A percentile compares a stretch with the other conserved stretches of the same genome.
phyloP scores from a whole-genome alignment of 2,888 invertebrate genomes.

The Drosophila paracracens region DNA sequence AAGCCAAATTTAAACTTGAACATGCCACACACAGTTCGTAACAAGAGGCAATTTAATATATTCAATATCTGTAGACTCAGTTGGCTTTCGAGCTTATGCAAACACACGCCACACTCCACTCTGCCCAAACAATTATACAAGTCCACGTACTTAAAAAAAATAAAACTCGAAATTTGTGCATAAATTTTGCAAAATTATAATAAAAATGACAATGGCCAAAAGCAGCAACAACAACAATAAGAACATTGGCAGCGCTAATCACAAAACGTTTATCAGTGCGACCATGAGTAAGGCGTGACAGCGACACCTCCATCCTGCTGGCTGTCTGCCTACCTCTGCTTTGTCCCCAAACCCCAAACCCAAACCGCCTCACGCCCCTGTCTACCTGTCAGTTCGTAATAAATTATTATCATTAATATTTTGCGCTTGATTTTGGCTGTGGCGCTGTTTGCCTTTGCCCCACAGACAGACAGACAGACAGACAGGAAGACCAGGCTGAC shows the following conservation, averaged over 20 bases:
- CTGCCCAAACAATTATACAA: slow-evolving; percentile 41
- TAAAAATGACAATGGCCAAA: slow-evolving; percentile 58
- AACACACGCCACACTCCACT: slow-evolving; percentile 7
- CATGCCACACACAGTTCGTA: not conserved
- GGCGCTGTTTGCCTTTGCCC: slow-evolving; percentile 29
- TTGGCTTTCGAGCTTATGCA: slow-evolving; percentile 27
- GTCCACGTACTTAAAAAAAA: slow-evolving; percentile 45
- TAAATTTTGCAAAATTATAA: slow-evolving; percentile 68
- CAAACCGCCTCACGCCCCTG: slow-evolving; percentile 15
- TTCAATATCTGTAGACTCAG: slow-evolving; percentile 1
- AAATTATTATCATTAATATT: slow-evolving; percentile 76
- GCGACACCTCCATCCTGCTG: slow-evolving; percentile 24
- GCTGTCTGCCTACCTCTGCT: not conserved
- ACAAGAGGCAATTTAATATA: not conserved
- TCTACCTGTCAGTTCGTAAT: slow-evolving; percentile 70
- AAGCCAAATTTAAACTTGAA: not conserved
- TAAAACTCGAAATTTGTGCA: slow-evolving; percentile 54
- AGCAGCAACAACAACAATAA: slow-evolving; percentile 12
- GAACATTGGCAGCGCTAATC: slow-evolving; percentile 60
- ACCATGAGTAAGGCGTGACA: slow-evolving; percentile 41
- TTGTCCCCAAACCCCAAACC: not conserved
- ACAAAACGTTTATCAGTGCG: slow-evolving; percentile 66
- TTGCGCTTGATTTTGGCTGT: slow-evolving; percentile 67
- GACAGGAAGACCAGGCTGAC: slow-evolving; percentile 13
- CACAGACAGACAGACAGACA: slow-evolving; percentile 16